These are phyloP conservation scores for Cyclura pinguis DNA, from an alignment of 2,797 vertebrate genomes.

Conservation along the genomic window DNA sequence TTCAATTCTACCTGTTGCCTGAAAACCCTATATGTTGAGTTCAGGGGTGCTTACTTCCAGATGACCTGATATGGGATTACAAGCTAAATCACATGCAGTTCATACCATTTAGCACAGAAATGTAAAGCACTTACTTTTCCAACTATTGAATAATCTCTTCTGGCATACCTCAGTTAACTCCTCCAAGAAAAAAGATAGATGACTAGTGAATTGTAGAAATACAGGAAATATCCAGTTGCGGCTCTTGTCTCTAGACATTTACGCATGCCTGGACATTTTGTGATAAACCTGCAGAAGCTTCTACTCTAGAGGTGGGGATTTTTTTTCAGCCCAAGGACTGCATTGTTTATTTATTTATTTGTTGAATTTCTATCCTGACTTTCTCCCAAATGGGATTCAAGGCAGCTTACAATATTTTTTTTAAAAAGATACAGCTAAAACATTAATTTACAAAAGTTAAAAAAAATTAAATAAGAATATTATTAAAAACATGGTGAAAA, in stretches of 20 bases:
- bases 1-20: not conserved
- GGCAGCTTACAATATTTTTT: too few relatives aligned
- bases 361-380: too few relatives aligned
- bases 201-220: too few relatives aligned
- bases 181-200: not conserved
- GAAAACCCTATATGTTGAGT: not conserved
- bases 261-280: not conserved
- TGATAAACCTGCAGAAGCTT: not conserved
- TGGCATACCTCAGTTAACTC: not conserved
- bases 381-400: too few relatives aligned
- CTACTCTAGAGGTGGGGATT: too few relatives aligned
- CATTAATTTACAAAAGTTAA: too few relatives aligned
- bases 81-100: not conserved
- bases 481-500: too few relatives aligned
- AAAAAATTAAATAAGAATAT: too few relatives aligned
- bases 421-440: too few relatives aligned
- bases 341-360: too few relatives aligned
- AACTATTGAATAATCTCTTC: not conserved
- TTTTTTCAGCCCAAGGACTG: too few relatives aligned
- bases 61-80: not conserved
- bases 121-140: not conserved
- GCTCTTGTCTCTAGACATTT: not conserved
- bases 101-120: not conserved
- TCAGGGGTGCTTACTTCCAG: not conserved
- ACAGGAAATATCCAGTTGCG: not conserved